Conservation (phyloP, 1,140 invertebrate genomes). For the Carposina sasakii region DNA sequence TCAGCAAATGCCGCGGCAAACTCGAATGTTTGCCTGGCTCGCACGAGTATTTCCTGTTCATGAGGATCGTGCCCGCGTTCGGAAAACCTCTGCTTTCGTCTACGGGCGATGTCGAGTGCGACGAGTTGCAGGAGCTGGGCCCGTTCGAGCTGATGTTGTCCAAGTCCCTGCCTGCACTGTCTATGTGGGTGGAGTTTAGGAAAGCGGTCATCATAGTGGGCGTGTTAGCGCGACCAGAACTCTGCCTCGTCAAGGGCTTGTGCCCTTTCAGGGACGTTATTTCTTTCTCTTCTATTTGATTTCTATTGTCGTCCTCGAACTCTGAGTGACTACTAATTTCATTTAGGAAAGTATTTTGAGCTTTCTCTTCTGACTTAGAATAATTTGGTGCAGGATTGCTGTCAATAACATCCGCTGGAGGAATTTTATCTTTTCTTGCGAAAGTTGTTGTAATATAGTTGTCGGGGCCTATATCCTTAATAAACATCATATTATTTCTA, state of each 20-base stretch:
- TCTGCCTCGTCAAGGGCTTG: constrained; percentile 75
- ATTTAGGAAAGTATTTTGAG: constrained; percentile 64
- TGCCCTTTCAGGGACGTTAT: constrained; percentile 72
- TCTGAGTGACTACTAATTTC: constrained; percentile 66
- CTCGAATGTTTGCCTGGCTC: constrained; percentile 68
- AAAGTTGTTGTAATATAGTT: constrained; percentile 79
- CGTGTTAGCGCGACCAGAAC: constrained; percentile 59
- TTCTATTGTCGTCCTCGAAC: constrained; percentile 70
- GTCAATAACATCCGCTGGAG: constrained; percentile 34
- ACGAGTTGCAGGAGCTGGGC: constrained; percentile 59
- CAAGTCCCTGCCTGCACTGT: constrained; percentile 40
- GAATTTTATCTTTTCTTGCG: constrained; percentile 69
- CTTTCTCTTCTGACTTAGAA: constrained; percentile 64
- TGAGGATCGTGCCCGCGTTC: constrained; percentile 52
- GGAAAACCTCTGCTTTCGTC: constrained; percentile 51
- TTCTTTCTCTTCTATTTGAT: constrained; percentile 70
- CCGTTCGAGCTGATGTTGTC: constrained; percentile 46
- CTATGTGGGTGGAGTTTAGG: constrained; percentile 62
- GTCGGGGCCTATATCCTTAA: constrained; percentile 78
- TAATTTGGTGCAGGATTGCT: constrained; percentile 57
- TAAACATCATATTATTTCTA: constrained; percentile 71
- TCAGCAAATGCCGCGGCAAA: constrained; percentile 58
- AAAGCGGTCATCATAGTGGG: constrained; percentile 74
- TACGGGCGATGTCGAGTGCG: constrained; percentile 56
- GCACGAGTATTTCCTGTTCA: constrained; percentile 62